phyloP scores from a whole-genome alignment of 1,140 invertebrate species.

The Octopus bimaculoides region DNA sequence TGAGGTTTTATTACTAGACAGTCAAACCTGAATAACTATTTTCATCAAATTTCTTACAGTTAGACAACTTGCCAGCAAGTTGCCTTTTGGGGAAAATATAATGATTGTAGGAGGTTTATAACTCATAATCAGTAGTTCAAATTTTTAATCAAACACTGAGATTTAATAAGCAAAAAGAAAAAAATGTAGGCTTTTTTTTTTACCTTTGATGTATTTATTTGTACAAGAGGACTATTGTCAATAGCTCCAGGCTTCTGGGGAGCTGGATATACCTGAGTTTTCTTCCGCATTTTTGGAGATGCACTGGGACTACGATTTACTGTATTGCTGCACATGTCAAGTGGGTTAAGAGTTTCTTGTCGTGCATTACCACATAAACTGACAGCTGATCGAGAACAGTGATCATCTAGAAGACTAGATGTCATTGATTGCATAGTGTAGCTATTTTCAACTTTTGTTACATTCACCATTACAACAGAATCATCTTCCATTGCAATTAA shows the following conservation, averaged over 20 bases:
- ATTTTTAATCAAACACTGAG: no score
- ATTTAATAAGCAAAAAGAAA: no score
- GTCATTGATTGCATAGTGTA: conserved; percentile 7
- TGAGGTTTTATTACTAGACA: no score
- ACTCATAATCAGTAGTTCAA: no score
- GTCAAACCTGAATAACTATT: no score
- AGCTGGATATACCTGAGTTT: conserved; percentile 20
- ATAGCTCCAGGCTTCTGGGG: conserved; percentile 70
- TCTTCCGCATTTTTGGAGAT: conserved; percentile 43
- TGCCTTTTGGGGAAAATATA: no score
- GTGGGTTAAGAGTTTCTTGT: conserved; percentile 25
- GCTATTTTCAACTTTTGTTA: conserved; percentile 7
- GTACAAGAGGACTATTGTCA: conserved; percentile 72
- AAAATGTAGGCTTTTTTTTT: neutral
- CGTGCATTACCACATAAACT: conserved; percentile 1
- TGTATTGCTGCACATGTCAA: conserved; percentile 23
- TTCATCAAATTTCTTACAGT: no score
- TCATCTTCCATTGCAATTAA: conserved; percentile 41
- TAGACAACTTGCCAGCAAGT: no score
- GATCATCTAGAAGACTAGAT: neutral
- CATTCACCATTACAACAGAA: conserved; percentile 40
- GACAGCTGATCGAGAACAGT: neutral
- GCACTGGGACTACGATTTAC: conserved; percentile 39
- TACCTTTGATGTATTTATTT: conserved; percentile 66
- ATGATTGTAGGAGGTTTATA: no score